Percentiles rank a stretch among this genome's conserved stretches.
Evolutionary conservation across 2,797 vertebrate genomes (phyloP).

Genomic region (Trachurus trachurus): DNA sequence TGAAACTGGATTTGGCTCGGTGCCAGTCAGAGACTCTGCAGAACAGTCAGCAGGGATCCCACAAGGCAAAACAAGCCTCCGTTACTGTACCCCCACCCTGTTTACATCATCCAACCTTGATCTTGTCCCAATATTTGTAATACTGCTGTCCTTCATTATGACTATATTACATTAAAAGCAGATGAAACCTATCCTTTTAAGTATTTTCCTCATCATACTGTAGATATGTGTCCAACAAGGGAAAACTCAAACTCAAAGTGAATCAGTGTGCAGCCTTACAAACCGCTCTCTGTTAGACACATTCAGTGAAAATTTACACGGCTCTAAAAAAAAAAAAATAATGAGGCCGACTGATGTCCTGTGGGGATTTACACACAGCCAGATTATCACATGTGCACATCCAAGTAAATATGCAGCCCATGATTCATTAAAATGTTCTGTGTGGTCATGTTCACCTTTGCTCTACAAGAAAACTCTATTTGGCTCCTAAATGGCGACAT

Average conservation of each 20-base stretch:
- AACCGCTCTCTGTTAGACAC: neutral
- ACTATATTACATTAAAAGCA: neutral
- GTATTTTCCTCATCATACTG: neutral
- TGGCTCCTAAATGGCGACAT: slow-evolving; percentile 5
- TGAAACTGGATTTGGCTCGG: slow-evolving; percentile 4
- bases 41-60: slow-evolving; percentile 11
- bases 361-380: neutral
- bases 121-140: slow-evolving; percentile 1
- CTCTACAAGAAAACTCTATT: slow-evolving; percentile 18
- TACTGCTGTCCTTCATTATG: neutral
- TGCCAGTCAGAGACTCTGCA: slow-evolving; percentile 5
- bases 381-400: neutral
- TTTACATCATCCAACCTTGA: slow-evolving; percentile 8
- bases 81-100: neutral
- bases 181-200: neutral
- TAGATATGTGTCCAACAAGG: neutral
- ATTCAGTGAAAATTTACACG: neutral
- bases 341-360: neutral
- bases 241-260: neutral
- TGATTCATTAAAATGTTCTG: slow-evolving; percentile 23
- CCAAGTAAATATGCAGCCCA: slow-evolving; percentile 10
- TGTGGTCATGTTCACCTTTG: slow-evolving; percentile 31
- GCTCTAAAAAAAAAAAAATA: neutral
- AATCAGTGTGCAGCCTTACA: neutral
- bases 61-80: neutral